A percentile compares a stretch with the other conserved stretches of the same genome.
Conservation (phyloP, 2,888 invertebrate genomes). For the Spicauda simplicius region DNA sequence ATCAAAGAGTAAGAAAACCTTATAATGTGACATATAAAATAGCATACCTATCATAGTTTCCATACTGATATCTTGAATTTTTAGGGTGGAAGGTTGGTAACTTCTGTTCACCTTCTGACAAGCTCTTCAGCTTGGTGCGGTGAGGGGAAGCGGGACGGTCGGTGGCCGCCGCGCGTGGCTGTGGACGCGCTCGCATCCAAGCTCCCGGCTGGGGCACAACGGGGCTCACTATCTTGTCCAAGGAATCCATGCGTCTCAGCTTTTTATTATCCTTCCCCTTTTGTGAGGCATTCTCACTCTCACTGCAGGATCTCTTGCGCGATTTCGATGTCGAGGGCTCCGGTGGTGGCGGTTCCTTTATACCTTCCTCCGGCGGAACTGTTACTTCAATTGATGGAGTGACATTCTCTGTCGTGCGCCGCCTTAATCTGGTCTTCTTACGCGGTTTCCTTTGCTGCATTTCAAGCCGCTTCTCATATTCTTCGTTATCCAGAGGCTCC, state of each 20-base stretch:
- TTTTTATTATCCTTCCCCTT: slow-evolving; percentile 82
- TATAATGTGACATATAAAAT: too few species aligned
- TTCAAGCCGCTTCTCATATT: slow-evolving; percentile 91
- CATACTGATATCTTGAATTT: slow-evolving; percentile 94
- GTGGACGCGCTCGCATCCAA: slow-evolving; percentile 87
- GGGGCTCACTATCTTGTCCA: slow-evolving; percentile 96
- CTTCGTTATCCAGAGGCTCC: slow-evolving; percentile 91
- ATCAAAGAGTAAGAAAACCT: too few species aligned
- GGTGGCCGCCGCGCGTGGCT: slow-evolving; percentile 64
- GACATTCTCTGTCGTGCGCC: slow-evolving; percentile 76
- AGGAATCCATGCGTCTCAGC: slow-evolving; percentile 88
- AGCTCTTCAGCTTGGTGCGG: slow-evolving; percentile 62
- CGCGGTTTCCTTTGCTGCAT: slow-evolving; percentile 89
- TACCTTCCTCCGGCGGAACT: slow-evolving; percentile 56
- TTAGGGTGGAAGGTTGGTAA: slow-evolving; percentile 89
- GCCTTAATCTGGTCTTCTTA: slow-evolving; percentile 86
- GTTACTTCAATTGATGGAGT: slow-evolving; percentile 59
- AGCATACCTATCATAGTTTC: slow-evolving; percentile 94
- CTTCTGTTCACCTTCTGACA: slow-evolving; percentile 71
- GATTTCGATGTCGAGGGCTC: slow-evolving; percentile 71
- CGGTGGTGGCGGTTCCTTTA: slow-evolving; percentile 69
- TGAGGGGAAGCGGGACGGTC: slow-evolving; percentile 80
- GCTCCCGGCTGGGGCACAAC: slow-evolving; percentile 95
- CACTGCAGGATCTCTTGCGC: slow-evolving; percentile 81
- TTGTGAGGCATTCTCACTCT: slow-evolving; percentile 83